phyloP scores from a whole-genome alignment of 2,113 vertebrate species.

The Pachycephala philippinensis region DNA sequence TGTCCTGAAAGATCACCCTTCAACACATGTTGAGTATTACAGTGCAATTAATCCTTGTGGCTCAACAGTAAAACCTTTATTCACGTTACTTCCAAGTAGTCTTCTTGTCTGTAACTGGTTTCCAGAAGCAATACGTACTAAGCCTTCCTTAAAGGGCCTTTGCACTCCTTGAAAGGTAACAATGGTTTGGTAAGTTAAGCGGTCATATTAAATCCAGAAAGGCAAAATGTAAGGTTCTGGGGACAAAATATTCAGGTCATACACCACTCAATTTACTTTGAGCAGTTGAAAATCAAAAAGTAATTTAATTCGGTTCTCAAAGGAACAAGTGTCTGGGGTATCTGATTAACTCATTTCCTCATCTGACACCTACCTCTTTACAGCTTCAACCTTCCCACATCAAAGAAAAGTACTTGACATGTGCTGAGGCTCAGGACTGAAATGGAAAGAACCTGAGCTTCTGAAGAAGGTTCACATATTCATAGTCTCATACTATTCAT shows the following conservation, averaged over 20 bases:
- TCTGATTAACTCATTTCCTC: neutral
- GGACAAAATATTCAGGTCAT: neutral
- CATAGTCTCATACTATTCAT: neutral
- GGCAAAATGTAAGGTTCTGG: neutral
- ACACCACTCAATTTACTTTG: neutral
- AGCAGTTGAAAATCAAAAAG: neutral
- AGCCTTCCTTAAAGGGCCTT: neutral
- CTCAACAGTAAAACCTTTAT: neutral
- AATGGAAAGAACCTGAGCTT: neutral
- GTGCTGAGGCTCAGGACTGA: neutral
- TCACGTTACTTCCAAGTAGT: neutral
- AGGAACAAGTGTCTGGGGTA: neutral
- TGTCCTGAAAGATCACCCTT: neutral
- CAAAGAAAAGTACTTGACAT: neutral
- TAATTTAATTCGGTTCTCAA: neutral
- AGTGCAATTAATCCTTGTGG: neutral
- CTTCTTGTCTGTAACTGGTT: neutral
- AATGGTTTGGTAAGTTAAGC: neutral
- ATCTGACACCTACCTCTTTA: neutral
- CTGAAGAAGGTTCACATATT: neutral
- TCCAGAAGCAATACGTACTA: neutral
- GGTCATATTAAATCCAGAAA: neutral
- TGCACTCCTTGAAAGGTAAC: neutral
- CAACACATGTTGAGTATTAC: neutral
- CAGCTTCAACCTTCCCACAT: neutral